A percentile compares a stretch with the other conserved stretches of the same genome.
These are phyloP conservation scores for Drosophila ercepeae DNA, from an alignment of 1,140 invertebrate species.

Conservation along the genomic window DNA sequence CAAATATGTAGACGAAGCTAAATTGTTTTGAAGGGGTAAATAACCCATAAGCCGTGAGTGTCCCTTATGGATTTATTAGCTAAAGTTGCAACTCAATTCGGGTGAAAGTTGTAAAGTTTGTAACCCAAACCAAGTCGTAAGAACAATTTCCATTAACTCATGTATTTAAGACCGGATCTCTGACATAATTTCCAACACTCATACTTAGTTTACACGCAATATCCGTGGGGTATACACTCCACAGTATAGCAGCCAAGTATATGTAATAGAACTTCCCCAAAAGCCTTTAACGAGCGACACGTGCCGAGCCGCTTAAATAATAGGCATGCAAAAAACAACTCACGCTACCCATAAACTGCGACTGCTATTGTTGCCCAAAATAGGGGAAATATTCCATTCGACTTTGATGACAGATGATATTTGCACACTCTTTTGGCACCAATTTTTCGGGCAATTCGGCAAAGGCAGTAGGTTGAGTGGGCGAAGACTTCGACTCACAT, in stretches of 20 bases:
- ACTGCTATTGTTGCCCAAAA: constrained; percentile 39
- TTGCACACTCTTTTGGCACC: constrained; percentile 60
- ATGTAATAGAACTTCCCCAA: background rate
- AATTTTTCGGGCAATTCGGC: constrained; percentile 4
- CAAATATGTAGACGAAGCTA: constrained; percentile 15
- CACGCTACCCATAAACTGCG: constrained; percentile 39
- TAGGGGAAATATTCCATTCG: constrained; percentile 43
- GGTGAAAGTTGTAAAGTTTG: no score
- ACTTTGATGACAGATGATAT: constrained; percentile 41
- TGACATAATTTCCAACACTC: constrained; percentile 7
- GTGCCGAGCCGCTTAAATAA: constrained; percentile 27
- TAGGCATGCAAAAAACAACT: constrained; percentile 36
- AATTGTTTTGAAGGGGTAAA: constrained; percentile 14
- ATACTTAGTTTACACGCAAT: constrained; percentile 33
- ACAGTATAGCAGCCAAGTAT: background rate
- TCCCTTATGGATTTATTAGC: background rate
- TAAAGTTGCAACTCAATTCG: background rate
- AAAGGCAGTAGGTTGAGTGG: constrained; percentile 2
- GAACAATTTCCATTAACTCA: background rate
- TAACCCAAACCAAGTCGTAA: background rate
- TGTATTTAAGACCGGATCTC: constrained; percentile 20
- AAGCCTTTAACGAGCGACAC: constrained; percentile 47
- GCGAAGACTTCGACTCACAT: constrained; percentile 54
- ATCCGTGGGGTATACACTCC: constrained; percentile 5
- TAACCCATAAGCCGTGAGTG: background rate